Evolutionary conservation across 2,888 invertebrate genomes (phyloP).

Genomic region (Cheiracanthium punctorium): DNA sequence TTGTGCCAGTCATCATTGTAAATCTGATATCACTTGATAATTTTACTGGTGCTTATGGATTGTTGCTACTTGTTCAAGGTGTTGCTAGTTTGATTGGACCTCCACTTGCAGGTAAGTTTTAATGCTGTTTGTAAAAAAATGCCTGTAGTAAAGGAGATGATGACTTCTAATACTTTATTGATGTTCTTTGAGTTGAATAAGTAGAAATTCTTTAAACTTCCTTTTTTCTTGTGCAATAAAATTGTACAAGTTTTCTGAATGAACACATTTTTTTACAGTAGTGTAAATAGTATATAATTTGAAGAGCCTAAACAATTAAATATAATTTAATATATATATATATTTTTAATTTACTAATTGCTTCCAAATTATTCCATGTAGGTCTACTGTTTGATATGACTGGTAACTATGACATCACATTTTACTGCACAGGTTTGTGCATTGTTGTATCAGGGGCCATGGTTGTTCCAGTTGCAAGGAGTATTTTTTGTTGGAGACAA

Average conservation of each 20-base stretch:
- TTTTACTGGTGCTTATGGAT: constrained; percentile 93
- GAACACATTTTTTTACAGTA: no score
- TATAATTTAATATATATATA: no score
- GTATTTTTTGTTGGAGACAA: constrained; percentile 18
- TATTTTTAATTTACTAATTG: no score
- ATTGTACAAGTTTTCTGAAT: no score
- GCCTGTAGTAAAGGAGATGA: no score
- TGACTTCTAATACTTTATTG: no score
- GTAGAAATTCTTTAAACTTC: no score
- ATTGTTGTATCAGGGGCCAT: constrained; percentile 85
- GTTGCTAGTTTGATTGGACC: constrained; percentile 92
- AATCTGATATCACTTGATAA: constrained; percentile 91
- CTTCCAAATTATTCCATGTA: no score
- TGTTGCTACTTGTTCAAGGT: constrained; percentile 91
- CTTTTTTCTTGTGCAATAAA: no score
- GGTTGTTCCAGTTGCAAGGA: constrained; percentile 76
- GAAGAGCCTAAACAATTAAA: no score
- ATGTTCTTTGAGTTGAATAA: no score
- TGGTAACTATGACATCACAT: constrained; percentile 84
- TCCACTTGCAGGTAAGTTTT: constrained; percentile 85
- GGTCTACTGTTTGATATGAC: constrained; percentile 89
- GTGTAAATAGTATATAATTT: no score
- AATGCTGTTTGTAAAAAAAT: not conserved
- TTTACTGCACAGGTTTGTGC: constrained; percentile 87
- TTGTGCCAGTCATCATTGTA: constrained; percentile 92